Evolutionary conservation across 2,113 vertebrate species (phyloP), one percentile per base, ranked within the genome.

Genomic region (Excalfactoria chinensis): DNA sequence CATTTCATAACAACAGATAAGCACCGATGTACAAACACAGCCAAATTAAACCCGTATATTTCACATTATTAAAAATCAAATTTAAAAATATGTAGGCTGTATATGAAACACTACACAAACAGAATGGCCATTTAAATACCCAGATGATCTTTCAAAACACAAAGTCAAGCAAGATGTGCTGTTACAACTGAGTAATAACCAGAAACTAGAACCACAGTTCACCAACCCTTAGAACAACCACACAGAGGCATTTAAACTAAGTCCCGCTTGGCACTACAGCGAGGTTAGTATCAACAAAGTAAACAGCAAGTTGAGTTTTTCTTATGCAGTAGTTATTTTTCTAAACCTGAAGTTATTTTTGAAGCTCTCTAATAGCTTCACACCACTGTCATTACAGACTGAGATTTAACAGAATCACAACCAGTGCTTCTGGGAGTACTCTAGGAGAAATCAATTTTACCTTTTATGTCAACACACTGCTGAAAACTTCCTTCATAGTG

Each of bases 291-390:
- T 46, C 58, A 68, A 37, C 13, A 11, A 43, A 94, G n/a, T n/a
- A 77, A 73, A 28, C 9, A 20, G 37, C 9, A 66, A 60, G n/a
- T 26, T 40, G 23, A 26, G 34, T 35, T 37, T 71, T 46, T 56
- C 18, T 34, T n/a, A 37, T 34, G 8, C 23, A 53, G 1, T 73
- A 14, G 25, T 43, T 41, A 23, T 53, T 49, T 82, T 55, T 86
- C 62, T 74, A 78, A 85, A 43, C 22, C 22, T 21, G 37, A 32
- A 78, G 13, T 95, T 83, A 96, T 62, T 73, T 66, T 60, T 95
- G 22, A 92, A 84, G 4, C 43, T 89, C 6, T 88, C 4, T 84
- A 82, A 10, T 83, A n/a, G 49, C 18, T 53, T 53, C 51, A 53
- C 25, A 51, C 14, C 4, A 37, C 32, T 67, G 58, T 67, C 35